Conservation (phyloP, 2,797 vertebrate genomes). For the Tokudaia tokunoshimensis region DNA sequence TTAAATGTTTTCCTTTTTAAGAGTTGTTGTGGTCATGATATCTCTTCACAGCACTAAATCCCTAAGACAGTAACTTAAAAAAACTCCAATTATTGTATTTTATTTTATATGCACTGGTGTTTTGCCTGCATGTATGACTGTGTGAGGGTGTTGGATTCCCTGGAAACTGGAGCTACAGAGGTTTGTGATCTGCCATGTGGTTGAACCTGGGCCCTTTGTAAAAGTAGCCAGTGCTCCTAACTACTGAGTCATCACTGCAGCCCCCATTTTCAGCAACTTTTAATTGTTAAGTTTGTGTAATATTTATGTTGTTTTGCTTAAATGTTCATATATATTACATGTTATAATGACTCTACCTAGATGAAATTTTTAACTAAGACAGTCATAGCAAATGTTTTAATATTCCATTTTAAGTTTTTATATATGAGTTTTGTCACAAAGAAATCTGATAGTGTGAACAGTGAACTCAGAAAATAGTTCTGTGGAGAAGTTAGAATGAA, state of each 20-base stretch:
- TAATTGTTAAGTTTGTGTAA: constrained; percentile 22
- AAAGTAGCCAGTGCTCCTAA: neutral
- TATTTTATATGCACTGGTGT: neutral
- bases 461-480: neutral
- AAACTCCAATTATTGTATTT: neutral
- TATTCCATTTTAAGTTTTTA: constrained; percentile 32
- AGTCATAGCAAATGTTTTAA: constrained; percentile 31
- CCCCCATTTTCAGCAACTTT: constrained; percentile 21
- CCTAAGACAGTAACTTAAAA: neutral
- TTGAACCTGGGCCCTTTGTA: neutral
- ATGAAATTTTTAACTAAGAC: neutral
- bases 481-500: neutral
- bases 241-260: neutral
- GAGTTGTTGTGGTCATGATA: neutral
- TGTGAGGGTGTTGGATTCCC: neutral
- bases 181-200: neutral
- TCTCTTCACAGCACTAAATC: neutral
- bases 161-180: neutral
- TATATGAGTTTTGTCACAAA: constrained; percentile 34
- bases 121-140: neutral
- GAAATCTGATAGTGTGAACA: neutral
- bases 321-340: constrained; percentile 15
- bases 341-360: neutral
- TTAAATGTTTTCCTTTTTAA: neutral
- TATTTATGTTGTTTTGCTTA: constrained; percentile 43